A percentile compares a stretch with the other conserved stretches of the same genome.
Evolutionary conservation across 1,140 invertebrate genomes (phyloP).

Genomic region (Brachystomella parvula): DNA sequence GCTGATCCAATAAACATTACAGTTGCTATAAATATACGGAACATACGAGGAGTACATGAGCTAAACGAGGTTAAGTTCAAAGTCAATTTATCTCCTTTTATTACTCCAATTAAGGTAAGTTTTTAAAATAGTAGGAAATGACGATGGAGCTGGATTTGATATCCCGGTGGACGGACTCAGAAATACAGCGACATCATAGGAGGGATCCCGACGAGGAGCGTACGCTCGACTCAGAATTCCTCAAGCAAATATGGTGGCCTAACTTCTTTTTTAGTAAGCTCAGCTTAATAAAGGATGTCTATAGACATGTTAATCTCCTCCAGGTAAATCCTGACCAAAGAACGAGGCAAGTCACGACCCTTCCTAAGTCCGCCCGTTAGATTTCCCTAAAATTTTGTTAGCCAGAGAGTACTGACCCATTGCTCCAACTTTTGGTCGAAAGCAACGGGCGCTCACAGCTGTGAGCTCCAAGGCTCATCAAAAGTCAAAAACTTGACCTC

Average conservation of each 20-base stretch:
- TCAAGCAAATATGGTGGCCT: constrained; percentile 5
- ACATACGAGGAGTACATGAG: background rate
- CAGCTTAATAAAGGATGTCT: background rate
- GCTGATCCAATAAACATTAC: background rate
- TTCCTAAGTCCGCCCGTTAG: too few species aligned
- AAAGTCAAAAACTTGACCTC: too few species aligned
- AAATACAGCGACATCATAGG: background rate
- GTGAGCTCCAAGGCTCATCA: too few species aligned
- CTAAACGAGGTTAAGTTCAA: background rate
- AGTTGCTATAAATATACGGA: background rate
- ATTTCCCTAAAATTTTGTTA: too few species aligned
- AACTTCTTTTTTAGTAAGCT: background rate
- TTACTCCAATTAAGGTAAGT: background rate
- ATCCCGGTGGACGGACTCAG: background rate
- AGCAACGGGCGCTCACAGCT: too few species aligned
- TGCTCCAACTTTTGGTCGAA: too few species aligned
- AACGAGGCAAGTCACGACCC: too few species aligned
- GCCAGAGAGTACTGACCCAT: too few species aligned
- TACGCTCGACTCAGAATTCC: background rate
- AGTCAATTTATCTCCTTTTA: background rate
- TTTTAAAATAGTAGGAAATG: background rate
- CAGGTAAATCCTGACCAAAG: too few species aligned
- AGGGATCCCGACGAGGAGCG: background rate
- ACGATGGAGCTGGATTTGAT: background rate
- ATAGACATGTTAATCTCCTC: background rate